phyloP scores from a whole-genome alignment of 2,888 invertebrate species.

The Acanthopleura granulata region DNA sequence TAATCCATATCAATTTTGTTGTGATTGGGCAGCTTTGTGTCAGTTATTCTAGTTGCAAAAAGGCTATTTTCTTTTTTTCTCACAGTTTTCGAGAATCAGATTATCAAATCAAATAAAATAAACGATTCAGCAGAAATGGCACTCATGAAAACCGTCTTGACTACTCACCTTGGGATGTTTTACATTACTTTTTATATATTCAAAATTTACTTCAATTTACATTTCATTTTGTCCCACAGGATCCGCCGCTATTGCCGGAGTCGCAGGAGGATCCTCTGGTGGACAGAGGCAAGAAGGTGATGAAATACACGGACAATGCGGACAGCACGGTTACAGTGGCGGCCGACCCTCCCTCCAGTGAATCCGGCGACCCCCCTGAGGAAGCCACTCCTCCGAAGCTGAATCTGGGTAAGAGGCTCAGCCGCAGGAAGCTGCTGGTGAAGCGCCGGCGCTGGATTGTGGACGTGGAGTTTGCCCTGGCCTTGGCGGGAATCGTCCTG shows the following conservation, averaged over 20 bases:
- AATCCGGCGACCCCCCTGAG: background rate
- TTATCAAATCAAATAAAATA: too few relatives aligned
- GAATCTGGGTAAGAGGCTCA: slow-evolving; percentile 45
- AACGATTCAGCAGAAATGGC: too few relatives aligned
- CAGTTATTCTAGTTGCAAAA: too few relatives aligned
- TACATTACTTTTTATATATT: too few relatives aligned
- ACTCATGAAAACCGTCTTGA: too few relatives aligned
- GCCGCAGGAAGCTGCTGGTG: slow-evolving; percentile 47
- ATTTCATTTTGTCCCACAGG: background rate
- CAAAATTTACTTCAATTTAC: too few relatives aligned
- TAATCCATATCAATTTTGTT: too few relatives aligned
- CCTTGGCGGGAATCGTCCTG: slow-evolving; percentile 47
- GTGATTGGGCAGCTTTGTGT: too few relatives aligned
- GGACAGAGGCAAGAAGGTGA: slow-evolving; percentile 5
- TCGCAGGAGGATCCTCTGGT: slow-evolving; percentile 12
- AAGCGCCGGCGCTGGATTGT: slow-evolving; percentile 45
- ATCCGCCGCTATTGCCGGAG: background rate
- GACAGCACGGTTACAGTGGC: background rate
- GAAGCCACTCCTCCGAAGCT: background rate
- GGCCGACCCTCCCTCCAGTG: background rate
- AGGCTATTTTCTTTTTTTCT: too few relatives aligned
- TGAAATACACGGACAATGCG: background rate
- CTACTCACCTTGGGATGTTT: too few relatives aligned
- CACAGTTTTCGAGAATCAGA: too few relatives aligned
- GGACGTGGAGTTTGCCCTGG: slow-evolving; percentile 46